Conservation (phyloP, 2,113 vertebrate species). For the Oceanodroma tethys region DNA sequence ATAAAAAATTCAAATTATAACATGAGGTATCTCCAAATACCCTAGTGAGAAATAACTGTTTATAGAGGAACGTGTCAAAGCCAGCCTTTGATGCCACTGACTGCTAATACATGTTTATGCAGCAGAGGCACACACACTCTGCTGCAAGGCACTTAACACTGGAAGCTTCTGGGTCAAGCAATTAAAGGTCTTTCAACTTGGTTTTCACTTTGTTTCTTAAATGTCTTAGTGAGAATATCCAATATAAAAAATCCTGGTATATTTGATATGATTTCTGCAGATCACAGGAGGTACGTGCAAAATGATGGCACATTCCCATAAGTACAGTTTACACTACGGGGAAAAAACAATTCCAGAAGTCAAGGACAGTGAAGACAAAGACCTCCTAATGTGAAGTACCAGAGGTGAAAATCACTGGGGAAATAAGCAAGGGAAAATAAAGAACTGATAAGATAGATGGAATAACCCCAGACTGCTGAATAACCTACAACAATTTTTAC, state of each 20-base stretch:
- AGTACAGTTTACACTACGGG: background rate
- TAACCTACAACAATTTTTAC: background rate
- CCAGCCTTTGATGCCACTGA: background rate
- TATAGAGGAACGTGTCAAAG: background rate
- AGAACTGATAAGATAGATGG: background rate
- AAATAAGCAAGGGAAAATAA: background rate
- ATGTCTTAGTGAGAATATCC: background rate
- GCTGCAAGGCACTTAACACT: background rate
- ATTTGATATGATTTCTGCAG: background rate
- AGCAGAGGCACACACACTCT: background rate
- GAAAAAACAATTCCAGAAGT: background rate
- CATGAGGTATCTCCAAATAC: background rate
- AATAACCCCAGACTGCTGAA: background rate
- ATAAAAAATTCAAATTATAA: background rate
- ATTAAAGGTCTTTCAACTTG: background rate
- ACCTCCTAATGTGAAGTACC: background rate
- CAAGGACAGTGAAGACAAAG: background rate
- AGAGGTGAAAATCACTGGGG: background rate
- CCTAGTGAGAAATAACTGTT: background rate
- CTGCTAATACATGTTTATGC: background rate
- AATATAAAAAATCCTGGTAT: background rate
- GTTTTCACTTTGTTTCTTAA: background rate
- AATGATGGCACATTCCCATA: background rate
- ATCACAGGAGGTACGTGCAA: background rate
- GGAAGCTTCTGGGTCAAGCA: background rate